These are phyloP conservation scores for Dendrolimus pini DNA, from an alignment of 2,888 invertebrate genomes.

Conservation along the genomic window DNA sequence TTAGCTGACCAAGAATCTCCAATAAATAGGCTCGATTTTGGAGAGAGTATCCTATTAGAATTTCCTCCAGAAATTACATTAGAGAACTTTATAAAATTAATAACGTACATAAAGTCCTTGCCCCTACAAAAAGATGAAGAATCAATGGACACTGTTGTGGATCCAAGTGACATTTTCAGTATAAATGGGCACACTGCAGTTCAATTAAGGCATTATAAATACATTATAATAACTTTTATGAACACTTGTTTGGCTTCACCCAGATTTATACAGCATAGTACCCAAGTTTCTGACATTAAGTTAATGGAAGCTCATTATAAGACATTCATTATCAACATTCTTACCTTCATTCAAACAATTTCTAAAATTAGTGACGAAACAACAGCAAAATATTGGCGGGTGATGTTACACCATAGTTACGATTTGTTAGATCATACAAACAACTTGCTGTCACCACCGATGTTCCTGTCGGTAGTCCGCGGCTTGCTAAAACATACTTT, in stretches of 20 bases:
- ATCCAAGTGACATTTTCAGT: slow-evolving; percentile 76
- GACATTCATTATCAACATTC: slow-evolving; percentile 80
- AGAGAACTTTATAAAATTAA: slow-evolving; percentile 80
- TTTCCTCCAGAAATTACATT: slow-evolving; percentile 80
- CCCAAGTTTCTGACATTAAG: slow-evolving; percentile 61
- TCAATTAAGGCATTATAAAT: slow-evolving; percentile 90
- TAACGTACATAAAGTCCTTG: slow-evolving; percentile 79
- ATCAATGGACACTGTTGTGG: slow-evolving; percentile 49
- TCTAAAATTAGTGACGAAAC: slow-evolving; percentile 79
- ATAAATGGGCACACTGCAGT: slow-evolving; percentile 80
- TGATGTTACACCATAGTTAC: slow-evolving; percentile 85
- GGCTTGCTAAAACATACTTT: slow-evolving; percentile 84
- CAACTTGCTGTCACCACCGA: slow-evolving; percentile 84
- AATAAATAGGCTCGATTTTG: slow-evolving; percentile 80
- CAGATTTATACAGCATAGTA: slow-evolving; percentile 81
- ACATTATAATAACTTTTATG: slow-evolving; percentile 84
- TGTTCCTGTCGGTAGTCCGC: slow-evolving; percentile 87
- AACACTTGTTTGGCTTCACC: slow-evolving; percentile 81
- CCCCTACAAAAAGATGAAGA: slow-evolving; percentile 80
- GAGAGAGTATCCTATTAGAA: slow-evolving; percentile 79
- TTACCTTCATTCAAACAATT: slow-evolving; percentile 81
- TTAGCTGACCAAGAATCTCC: slow-evolving; percentile 62
- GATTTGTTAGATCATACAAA: slow-evolving; percentile 89
- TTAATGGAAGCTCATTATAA: slow-evolving; percentile 80
- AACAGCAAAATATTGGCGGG: slow-evolving; percentile 88